Evolutionary conservation across 2,797 vertebrate species (phyloP).

Genomic region (Poecilia gillii): DNA sequence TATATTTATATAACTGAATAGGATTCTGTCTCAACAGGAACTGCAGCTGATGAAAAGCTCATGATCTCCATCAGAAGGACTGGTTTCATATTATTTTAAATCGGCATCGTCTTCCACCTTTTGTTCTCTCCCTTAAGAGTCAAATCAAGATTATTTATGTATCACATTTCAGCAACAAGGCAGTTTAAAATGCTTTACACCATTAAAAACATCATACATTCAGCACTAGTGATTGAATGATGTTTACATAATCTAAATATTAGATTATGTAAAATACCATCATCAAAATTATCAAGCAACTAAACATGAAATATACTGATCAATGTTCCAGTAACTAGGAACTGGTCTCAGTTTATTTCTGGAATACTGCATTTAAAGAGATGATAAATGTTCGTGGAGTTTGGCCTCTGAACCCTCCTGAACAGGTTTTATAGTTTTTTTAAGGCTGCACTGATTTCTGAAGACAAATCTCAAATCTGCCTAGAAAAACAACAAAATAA

Average conservation of each 20-base stretch:
- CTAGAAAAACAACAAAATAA: background rate
- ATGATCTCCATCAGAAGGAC: background rate
- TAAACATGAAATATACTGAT: too few species aligned
- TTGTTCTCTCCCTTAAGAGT: background rate
- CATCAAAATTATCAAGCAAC: too few species aligned
- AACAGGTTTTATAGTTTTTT: background rate
- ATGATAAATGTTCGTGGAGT: background rate
- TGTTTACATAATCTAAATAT: too few species aligned
- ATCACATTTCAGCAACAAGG: too few species aligned
- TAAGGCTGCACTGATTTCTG: background rate
- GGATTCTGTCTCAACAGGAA: background rate
- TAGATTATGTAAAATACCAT: too few species aligned
- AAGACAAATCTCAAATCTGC: background rate
- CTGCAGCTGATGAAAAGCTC: background rate
- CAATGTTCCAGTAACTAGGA: background rate
- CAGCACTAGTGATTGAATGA: too few species aligned
- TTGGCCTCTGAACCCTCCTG: background rate
- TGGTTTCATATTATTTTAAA: background rate
- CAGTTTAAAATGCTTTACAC: too few species aligned
- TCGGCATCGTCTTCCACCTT: slow-evolving; percentile 1
- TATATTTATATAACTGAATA: slow-evolving; percentile 11
- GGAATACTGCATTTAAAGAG: background rate
- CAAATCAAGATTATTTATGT: too few species aligned
- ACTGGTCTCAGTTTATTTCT: background rate
- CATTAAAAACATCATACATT: too few species aligned